Evolutionary conservation across 1,140 invertebrate species (phyloP), one percentile per base, ranked within the genome.

Genomic region (Phymastichus coffea): DNA sequence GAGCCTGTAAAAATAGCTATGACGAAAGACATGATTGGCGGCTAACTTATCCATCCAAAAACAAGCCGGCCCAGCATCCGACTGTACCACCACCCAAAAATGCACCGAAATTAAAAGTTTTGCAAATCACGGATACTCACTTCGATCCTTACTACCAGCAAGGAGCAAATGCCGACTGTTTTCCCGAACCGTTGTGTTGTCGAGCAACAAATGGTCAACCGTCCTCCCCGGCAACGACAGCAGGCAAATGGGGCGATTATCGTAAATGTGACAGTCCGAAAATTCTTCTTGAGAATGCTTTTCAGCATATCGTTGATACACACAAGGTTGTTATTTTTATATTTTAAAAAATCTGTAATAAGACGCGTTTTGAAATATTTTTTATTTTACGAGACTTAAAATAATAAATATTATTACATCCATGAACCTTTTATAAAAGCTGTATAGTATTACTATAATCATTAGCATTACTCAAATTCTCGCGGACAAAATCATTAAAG

Each of bases 41-140:
- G 67, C 87, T 95, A 0, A 83, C 87, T 3, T 91, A 92, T 3
- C 91, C 91, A 0, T 88, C 93, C 25, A 88, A 88, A 0, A 88
- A 89, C 0, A 8, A 17, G 72, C 92, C 91, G 12, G 76, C 83
- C 0, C 70, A 85, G 0, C 76, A 80, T 35, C 80, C 84, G 53
- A 76, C 86, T 7, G 83, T 86, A 19, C 78, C 88, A 19, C 91
- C 91, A 1, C 81, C 87, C 71, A 86, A 86, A 49, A 85, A 82
- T 33, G 87, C 87, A 0, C 89, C 91, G 1, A 88, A 87, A 15
- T 91, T 94, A 69, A 94, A 94, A 83, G 92, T 96, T 4, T 80
- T 97, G 6, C 94, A 97, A 69, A 85, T 97, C 46, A 94, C 93
- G 1, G 94, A 96, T 72, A 95, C 93, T 0, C 94, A 96, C 74